Conservation (phyloP, 2,797 vertebrate species). For the Acanthurus tractus region DNA sequence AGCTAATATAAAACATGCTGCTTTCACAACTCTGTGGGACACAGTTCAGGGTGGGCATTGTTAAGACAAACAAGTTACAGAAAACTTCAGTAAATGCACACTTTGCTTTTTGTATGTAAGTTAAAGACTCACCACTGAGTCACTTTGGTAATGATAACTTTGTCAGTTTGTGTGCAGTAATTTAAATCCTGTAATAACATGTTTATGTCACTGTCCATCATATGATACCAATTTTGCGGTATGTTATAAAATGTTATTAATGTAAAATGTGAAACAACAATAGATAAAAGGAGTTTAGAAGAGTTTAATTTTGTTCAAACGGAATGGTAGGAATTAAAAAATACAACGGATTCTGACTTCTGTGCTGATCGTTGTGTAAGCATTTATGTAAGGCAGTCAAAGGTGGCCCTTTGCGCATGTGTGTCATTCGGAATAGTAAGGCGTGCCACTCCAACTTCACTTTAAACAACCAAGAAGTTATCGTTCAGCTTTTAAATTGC, state of each 20-base stretch:
- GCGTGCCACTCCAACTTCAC: neutral
- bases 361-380: neutral
- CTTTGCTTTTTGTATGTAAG: conserved; percentile 43
- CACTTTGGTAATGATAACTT: conserved; percentile 66
- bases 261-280: conserved; percentile 26
- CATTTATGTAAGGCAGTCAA: neutral
- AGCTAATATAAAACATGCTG: neutral
- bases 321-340: neutral
- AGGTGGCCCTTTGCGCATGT: neutral
- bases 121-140: conserved; percentile 47
- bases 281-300: neutral
- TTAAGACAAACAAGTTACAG: conserved; percentile 3
- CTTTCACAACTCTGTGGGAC: neutral
- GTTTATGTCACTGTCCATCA: conserved; percentile 58
- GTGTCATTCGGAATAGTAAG: neutral
- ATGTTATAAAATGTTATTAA: conserved; percentile 15
- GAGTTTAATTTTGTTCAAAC: neutral
- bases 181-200: conserved; percentile 64
- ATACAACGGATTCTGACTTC: neutral
- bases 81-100: conserved; percentile 43
- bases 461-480: neutral
- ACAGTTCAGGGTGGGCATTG: conserved; percentile 12
- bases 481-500: neutral
- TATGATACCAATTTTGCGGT: conserved; percentile 40
- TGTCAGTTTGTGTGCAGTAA: conserved; percentile 51